Base-by-base conservation (phyloP, 2,888 invertebrate species). In the Orthonevra nobilis region DNA sequence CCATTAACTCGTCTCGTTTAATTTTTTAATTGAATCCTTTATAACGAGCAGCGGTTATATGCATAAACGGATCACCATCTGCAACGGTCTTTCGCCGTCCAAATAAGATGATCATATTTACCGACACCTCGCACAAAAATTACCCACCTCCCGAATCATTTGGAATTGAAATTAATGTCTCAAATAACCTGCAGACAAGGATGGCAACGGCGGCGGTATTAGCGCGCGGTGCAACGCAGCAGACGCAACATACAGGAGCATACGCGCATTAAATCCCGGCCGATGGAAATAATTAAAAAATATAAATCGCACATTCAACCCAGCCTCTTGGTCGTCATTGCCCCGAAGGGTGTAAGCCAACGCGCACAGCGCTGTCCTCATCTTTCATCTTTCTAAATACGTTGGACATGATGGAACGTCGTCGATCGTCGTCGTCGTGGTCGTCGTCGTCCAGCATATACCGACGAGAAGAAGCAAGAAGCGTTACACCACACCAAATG, bases 331-430 rank as follows among this genome's bases (percentile, higher is more conserved):
- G 63, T 58, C 63, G 52, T 58, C 63, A 44, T 48, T 26, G 28
- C 5, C 79, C 79, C 9, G 12, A n/a, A 56, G 79, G 61, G 23
- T 50, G 26, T n/a, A n/a, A 36, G 32, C 38, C 42, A 56, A n/a
- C n/a, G 38, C 46, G 34, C 48, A n/a, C 30, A 66, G 73, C 50
- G 60, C 54, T 64, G 26, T 38, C 36, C 81, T 58, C 81, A 81
- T 81, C 68, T 74, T 81, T 81, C 81, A 81, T 81, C 74, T 73
- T 74, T 74, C 74, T 81, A 81, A 81, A 81, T 73, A 81, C 81
- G 19, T 68, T 46, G 58, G 56, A 74, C 50, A 58, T 63, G 63
- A 73, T 73, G 34, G 63, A 63, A 38, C 20, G 42, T 40, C 36
- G n/a, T n/a, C n/a, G n/a, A n/a, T n/a, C n/a, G n/a, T n/a, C n/a